Percentiles rank a stretch among this genome's conserved stretches.
Conservation (phyloP, 2,797 vertebrate species). For the Nothura maculosa region DNA sequence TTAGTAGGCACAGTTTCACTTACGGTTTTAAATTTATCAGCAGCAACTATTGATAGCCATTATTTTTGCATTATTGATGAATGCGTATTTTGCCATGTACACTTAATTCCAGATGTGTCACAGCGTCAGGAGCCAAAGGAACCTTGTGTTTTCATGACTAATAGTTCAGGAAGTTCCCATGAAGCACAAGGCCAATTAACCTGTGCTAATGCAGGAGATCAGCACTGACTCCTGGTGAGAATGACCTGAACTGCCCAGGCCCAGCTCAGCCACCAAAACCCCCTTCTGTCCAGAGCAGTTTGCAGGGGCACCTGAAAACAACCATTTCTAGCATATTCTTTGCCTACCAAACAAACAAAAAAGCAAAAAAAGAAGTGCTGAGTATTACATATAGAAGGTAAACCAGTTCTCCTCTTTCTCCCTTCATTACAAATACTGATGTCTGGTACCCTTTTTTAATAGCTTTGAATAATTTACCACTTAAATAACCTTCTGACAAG, state of each 20-base stretch:
- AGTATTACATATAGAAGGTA: background rate
- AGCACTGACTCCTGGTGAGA: background rate
- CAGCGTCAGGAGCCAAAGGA: background rate
- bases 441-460: slow-evolving; percentile 29
- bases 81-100: slow-evolving; percentile 29
- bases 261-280: background rate
- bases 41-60: slow-evolving; percentile 53
- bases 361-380: slow-evolving; percentile 2
- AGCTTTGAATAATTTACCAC: slow-evolving; percentile 50
- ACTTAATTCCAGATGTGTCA: slow-evolving; percentile 16
- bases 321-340: background rate
- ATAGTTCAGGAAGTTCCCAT: background rate
- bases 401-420: slow-evolving; percentile 39
- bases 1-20: slow-evolving; percentile 73
- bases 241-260: slow-evolving; percentile 26
- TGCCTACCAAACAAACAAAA: slow-evolving; percentile 40
- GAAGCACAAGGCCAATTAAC: background rate
- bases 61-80: slow-evolving; percentile 5
- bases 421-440: slow-evolving; percentile 15
- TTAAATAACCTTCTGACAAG: slow-evolving; percentile 31
- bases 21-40: slow-evolving; percentile 71
- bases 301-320: slow-evolving; percentile 20
- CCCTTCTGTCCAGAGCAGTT: background rate
- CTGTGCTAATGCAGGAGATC: background rate
- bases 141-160: background rate